Base-by-base conservation (phyloP, 2,113 vertebrate species). In the Elephas maximus region DNA sequence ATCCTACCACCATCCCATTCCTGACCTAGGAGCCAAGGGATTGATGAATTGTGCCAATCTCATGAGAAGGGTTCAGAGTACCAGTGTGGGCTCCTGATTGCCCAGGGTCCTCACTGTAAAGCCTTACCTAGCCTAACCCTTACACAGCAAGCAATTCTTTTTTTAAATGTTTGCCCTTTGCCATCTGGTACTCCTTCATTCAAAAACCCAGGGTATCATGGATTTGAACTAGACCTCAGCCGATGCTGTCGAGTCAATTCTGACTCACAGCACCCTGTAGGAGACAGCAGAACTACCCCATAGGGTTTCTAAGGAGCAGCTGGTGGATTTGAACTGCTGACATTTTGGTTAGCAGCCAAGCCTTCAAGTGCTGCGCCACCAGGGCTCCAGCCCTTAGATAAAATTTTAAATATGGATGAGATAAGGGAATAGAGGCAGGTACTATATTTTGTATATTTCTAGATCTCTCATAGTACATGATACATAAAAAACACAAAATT, bases 401-500 rank as follows among this genome's bases (percentile, higher is more conserved):
- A 84, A 88, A 41, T 0, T 73, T 88, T 73, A 57, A 33, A 45
- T 57, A 48, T 33, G 15, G 57, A 76, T 37, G 57, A 89, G 24
- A 85, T 51, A 20, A 30, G 93, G 69, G 78, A 88, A 87, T 45
- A 1, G 48, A n/a, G 12, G 1, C 24, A 84, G 71, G 5, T 14
- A 51, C 37, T 60, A 57, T 0, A 41, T 60, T 24, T 94, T 83
- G 7, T 73, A 71, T 88, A 74, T 88, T 84, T 94, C 30, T 85
- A 85, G 69, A 74, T 94, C 24, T 92, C 2, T 83, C 51, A 88
- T 45, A 83, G 63, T 74, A 85, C 1, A 5, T 76, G 21, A 12
- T 79, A 74, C 60, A 23, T n/a, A 71, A 71, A 45, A 10, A 74
- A n/a, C 88, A 94, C 48, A 85, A 51, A 88, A 93, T 65, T 91